These are phyloP conservation scores for Cephus rjabovi DNA, from an alignment of 2,888 invertebrate species.

Conservation along the genomic window DNA sequence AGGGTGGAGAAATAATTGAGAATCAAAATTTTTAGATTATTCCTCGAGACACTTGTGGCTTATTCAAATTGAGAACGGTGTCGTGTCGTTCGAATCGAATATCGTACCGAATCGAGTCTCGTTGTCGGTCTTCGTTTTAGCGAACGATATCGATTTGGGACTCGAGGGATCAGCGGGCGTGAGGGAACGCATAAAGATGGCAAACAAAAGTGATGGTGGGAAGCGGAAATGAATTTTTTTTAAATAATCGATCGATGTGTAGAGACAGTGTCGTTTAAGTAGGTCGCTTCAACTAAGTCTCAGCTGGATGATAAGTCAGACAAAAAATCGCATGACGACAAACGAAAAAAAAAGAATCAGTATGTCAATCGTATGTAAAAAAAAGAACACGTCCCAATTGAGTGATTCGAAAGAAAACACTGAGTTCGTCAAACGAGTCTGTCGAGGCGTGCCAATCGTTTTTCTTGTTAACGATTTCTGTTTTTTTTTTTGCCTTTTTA, in stretches of 20 bases:
- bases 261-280: conserved; percentile 58
- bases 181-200: conserved; percentile 28
- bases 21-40: conserved; percentile 11
- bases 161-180: conserved; percentile 10
- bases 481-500: neutral
- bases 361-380: neutral
- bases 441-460: neutral
- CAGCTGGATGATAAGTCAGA: conserved; percentile 21
- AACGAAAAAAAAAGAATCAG: neutral
- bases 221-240: conserved; percentile 27
- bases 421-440: neutral
- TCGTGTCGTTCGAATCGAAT: conserved; percentile 37
- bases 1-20: neutral
- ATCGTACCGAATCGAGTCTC: conserved; percentile 26
- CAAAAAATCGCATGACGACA: neutral
- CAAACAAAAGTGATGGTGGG: conserved; percentile 19
- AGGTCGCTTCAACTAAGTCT: conserved; percentile 53
- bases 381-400: neutral
- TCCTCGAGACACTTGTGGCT: conserved; percentile 8
- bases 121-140: conserved; percentile 26
- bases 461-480: neutral
- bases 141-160: conserved; percentile 22
- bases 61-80: conserved; percentile 26
- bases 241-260: conserved; percentile 59
- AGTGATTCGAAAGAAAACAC: neutral